phyloP scores from a whole-genome alignment of 2,888 invertebrate species.

The Dione juno region DNA sequence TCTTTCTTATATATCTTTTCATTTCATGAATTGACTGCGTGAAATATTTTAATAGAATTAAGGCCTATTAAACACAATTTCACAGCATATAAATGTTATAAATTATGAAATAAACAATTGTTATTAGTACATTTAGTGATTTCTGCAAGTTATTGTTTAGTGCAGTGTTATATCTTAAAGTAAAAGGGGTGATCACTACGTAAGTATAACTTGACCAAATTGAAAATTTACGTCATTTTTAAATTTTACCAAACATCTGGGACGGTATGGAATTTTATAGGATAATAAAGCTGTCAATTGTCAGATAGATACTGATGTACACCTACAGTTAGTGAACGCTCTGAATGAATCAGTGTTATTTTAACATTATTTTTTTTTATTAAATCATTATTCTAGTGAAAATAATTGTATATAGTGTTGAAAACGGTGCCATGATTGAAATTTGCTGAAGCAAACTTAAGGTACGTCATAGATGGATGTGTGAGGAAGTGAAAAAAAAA shows the following conservation, averaged over 20 bases:
- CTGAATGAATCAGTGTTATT: conserved; percentile 66
- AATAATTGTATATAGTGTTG: conserved; percentile 55
- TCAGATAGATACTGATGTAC: conserved; percentile 52
- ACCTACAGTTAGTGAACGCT: conserved; percentile 50
- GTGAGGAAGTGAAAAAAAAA: conserved; percentile 58
- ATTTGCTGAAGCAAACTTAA: conserved; percentile 56
- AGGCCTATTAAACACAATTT: conserved; percentile 58
- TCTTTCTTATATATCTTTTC: conserved; percentile 69
- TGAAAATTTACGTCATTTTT: conserved; percentile 47
- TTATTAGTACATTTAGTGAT: conserved; percentile 54
- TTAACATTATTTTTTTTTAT: conserved; percentile 61
- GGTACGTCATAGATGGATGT: conserved; percentile 50
- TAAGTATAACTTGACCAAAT: conserved; percentile 74
- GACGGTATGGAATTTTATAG: conserved; percentile 55
- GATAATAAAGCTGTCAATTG: conserved; percentile 56
- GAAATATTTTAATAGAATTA: conserved; percentile 62
- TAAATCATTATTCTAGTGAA: conserved; percentile 65
- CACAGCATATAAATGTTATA: conserved; percentile 53
- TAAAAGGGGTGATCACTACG: conserved; percentile 75
- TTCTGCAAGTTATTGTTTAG: conserved; percentile 55
- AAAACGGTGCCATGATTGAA: conserved; percentile 65
- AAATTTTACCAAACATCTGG: conserved; percentile 29
- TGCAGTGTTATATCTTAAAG: conserved; percentile 68
- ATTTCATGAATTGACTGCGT: conserved; percentile 61
- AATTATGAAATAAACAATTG: conserved; percentile 54